Evolutionary conservation across 2,888 invertebrate genomes (phyloP).

Genomic region (Cylloceria caligata): DNA sequence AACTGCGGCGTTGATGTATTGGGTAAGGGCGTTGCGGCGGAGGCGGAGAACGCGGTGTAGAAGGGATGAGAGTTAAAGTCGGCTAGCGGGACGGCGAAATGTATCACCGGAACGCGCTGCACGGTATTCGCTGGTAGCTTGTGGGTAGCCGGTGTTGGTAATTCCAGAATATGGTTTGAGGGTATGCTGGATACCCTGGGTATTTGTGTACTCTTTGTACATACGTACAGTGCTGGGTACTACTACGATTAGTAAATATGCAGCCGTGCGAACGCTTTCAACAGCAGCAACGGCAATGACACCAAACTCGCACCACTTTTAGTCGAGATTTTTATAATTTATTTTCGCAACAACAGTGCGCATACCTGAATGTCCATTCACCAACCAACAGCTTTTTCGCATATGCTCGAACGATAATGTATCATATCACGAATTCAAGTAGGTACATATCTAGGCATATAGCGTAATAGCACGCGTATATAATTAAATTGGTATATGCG

Average conservation of each 20-base stretch:
- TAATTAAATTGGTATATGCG: conserved; percentile 13
- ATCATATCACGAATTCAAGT: conserved; percentile 61
- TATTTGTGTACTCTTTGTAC: conserved; percentile 38
- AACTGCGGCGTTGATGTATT: conserved; percentile 79
- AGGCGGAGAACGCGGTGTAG: conserved; percentile 25
- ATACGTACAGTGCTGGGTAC: conserved; percentile 34
- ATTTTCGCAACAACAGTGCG: conserved; percentile 56
- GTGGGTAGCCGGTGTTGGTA: conserved; percentile 15
- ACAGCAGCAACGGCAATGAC: conserved; percentile 18
- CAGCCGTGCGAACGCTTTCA: conserved; percentile 61
- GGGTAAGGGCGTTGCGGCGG: conserved; percentile 62
- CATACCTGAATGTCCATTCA: conserved; percentile 40
- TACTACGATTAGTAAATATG: conserved; percentile 47
- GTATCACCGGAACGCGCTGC: conserved; percentile 67
- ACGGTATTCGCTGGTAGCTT: conserved; percentile 45
- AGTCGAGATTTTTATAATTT: conserved; percentile 67
- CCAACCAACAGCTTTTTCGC: conserved; percentile 48
- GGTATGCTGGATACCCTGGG: not conserved
- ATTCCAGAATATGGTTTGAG: conserved; percentile 22
- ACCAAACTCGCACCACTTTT: conserved; percentile 58
- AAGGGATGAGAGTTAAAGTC: conserved; percentile 63
- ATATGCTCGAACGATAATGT: conserved; percentile 54
- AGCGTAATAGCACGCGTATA: not conserved
- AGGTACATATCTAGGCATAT: not conserved
- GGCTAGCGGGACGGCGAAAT: conserved; percentile 63